Conservation (phyloP, 2,113 vertebrate species). For the Tamias sibiricus region DNA sequence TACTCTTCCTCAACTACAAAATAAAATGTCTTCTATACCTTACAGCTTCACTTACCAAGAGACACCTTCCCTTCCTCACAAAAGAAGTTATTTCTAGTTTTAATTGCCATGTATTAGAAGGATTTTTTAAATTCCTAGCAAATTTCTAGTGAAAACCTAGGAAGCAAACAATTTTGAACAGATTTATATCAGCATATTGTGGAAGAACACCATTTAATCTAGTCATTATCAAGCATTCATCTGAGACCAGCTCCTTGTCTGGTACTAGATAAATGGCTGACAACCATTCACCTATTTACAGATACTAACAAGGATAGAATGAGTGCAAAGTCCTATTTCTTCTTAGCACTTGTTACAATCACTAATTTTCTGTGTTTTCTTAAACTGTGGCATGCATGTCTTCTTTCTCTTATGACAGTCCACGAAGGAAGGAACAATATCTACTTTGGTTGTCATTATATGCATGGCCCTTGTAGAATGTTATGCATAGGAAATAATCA, state of each 20-base stretch:
- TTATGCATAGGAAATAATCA: neutral
- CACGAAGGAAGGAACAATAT: neutral
- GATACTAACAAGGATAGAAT: neutral
- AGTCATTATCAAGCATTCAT: neutral
- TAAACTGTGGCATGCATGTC: fast-evolving
- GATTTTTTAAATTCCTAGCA: neutral
- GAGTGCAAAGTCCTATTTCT: neutral
- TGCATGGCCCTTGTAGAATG: neutral
- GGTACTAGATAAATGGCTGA: neutral
- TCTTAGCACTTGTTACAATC: neutral
- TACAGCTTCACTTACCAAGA: neutral
- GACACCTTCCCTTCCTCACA: neutral
- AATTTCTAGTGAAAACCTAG: neutral
- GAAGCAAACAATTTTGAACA: neutral
- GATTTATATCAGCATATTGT: neutral
- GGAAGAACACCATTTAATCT: neutral
- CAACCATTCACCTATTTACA: neutral
- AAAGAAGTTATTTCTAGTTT: neutral
- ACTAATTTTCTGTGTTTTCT: neutral
- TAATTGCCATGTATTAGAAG: neutral
- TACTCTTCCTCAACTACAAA: neutral
- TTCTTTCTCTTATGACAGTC: neutral
- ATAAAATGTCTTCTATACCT: neutral
- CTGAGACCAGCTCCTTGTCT: neutral
- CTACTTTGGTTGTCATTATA: neutral